Conservation (phyloP, 2,797 vertebrate species). For the Cynodonichthys magdalenae region DNA sequence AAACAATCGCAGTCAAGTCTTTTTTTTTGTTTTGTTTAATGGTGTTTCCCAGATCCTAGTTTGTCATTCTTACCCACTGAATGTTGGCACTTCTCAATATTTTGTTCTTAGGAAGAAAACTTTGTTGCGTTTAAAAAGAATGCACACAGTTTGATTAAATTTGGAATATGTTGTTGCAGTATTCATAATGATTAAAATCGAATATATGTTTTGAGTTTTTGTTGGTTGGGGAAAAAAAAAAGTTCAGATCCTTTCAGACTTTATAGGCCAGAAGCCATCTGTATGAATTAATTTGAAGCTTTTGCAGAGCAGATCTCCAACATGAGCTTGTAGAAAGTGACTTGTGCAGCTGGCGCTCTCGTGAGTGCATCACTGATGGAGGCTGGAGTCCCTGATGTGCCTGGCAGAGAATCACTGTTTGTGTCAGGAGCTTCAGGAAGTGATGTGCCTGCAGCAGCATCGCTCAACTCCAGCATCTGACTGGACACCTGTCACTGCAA, state of each 20-base stretch:
- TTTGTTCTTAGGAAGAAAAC: background rate
- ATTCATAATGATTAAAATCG: background rate
- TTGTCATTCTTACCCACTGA: background rate
- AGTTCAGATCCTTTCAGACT: background rate
- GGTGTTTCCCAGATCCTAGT: too few species aligned
- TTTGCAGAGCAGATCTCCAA: background rate
- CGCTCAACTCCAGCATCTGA: conserved; percentile 13
- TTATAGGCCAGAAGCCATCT: background rate
- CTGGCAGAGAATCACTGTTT: conserved; percentile 13
- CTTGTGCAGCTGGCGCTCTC: background rate
- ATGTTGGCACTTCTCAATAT: background rate
- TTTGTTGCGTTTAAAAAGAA: background rate
- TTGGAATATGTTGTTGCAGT: background rate
- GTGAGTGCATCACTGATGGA: background rate
- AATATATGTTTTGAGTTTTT: background rate
- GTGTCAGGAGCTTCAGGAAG: conserved; percentile 7
- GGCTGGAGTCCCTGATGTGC: conserved; percentile 1
- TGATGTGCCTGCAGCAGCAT: conserved; percentile 13
- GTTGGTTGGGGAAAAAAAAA: background rate
- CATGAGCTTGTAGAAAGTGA: background rate
- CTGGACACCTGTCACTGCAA: conserved; percentile 23
- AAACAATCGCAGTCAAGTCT: too few species aligned
- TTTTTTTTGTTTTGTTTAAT: background rate
- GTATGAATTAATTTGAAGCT: background rate
- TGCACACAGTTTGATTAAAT: background rate